phyloP scores from a whole-genome alignment of 2,113 vertebrate species.

The Sarotherodon lohbergeri region DNA sequence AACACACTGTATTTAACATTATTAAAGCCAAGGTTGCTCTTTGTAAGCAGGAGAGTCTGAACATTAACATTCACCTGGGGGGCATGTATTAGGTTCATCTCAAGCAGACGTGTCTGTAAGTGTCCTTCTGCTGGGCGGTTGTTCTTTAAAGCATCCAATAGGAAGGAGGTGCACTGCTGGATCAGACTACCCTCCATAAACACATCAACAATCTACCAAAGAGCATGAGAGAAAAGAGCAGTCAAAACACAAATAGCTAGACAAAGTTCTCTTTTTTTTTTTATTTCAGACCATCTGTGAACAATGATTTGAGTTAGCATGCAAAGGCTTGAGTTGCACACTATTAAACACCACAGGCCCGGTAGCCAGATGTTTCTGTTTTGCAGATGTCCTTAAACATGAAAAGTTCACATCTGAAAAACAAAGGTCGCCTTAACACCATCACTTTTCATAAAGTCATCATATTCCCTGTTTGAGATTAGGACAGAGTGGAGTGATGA shows the following conservation, averaged over 20 bases:
- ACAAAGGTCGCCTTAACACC: neutral
- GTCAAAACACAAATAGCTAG: neutral
- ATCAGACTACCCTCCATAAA: conserved; percentile 93
- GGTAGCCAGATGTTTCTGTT: neutral
- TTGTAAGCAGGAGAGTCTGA: neutral
- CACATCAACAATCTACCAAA: conserved; percentile 86
- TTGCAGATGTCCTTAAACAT: neutral
- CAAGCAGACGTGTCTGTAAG: conserved; percentile 87
- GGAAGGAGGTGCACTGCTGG: conserved; percentile 91
- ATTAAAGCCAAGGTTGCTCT: neutral
- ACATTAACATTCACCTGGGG: conserved; percentile 76
- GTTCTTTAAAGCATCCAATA: conserved; percentile 87
- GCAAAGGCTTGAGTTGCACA: neutral
- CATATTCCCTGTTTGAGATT: neutral
- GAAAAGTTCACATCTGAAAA: neutral
- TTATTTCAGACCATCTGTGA: neutral
- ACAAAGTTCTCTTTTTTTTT: neutral
- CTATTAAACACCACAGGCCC: neutral
- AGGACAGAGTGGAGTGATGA: neutral
- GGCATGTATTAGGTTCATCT: conserved; percentile 93
- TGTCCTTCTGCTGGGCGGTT: conserved; percentile 84
- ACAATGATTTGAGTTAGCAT: neutral
- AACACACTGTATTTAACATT: neutral
- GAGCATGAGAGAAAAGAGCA: neutral
- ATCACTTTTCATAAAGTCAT: neutral